Conservation (phyloP, 2,113 vertebrate species). For the Hyla sarda region DNA sequence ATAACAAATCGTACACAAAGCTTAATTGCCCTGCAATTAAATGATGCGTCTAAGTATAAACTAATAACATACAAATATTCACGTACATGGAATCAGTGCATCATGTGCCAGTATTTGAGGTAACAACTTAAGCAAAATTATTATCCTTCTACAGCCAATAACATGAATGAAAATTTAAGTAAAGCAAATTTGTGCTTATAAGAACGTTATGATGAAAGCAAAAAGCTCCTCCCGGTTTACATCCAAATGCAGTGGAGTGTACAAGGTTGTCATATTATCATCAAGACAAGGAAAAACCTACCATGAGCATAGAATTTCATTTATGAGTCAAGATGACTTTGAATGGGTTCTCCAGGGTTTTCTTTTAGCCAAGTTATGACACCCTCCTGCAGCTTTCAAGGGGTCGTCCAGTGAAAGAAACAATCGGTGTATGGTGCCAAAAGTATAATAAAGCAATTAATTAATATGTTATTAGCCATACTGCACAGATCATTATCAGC, state of each 20-base stretch:
- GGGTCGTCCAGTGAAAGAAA: no score
- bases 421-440: no score
- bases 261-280: not conserved
- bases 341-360: not conserved
- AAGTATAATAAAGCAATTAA: no score
- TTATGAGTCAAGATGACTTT: not conserved
- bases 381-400: not conserved
- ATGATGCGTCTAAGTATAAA: not conserved
- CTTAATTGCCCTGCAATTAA: conserved; percentile 17
- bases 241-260: not conserved
- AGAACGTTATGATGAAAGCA: not conserved
- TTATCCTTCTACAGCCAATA: not conserved
- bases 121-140: conserved; percentile 10
- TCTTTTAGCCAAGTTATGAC: not conserved
- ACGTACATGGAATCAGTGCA: conserved; percentile 35
- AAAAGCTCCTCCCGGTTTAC: not conserved
- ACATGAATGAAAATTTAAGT: not conserved
- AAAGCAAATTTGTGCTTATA: not conserved
- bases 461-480: no score
- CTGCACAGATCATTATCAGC: no score
- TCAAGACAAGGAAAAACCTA: not conserved
- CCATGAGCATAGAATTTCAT: not conserved
- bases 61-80: conserved; percentile 24
- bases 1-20: not conserved
- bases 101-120: conserved; percentile 9